These are phyloP conservation scores for Cyclargus thomasi DNA, from an alignment of 1,140 invertebrate species.

Conservation along the genomic window DNA sequence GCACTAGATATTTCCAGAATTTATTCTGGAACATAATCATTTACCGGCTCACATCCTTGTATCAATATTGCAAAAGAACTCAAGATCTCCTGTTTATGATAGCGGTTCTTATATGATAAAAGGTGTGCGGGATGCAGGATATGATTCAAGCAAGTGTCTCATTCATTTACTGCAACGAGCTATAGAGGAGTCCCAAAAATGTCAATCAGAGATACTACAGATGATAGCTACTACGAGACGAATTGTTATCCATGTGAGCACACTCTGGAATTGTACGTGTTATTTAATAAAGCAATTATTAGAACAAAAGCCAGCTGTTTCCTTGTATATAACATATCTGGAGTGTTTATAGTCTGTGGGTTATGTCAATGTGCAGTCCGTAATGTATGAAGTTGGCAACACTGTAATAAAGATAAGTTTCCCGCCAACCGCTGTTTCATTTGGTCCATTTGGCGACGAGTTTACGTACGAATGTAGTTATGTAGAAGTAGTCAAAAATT, in stretches of 20 bases:
- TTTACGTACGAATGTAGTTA: slow-evolving; percentile 14
- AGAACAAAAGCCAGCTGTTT: slow-evolving; percentile 38
- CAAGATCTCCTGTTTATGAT: slow-evolving; percentile 30
- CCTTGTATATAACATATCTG: background rate
- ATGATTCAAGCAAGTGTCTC: slow-evolving; percentile 38
- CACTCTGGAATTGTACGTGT: slow-evolving; percentile 37
- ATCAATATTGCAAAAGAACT: slow-evolving; percentile 36
- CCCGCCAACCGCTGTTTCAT: too few species aligned
- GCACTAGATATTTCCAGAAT: slow-evolving; percentile 35
- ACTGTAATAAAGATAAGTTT: too few species aligned
- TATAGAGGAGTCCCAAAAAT: slow-evolving; percentile 28
- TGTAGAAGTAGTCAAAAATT: slow-evolving; percentile 26
- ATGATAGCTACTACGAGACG: slow-evolving; percentile 31
- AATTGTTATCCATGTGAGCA: slow-evolving; percentile 35
- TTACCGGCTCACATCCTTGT: slow-evolving; percentile 30
- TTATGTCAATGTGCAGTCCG: too few species aligned
- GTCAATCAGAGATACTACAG: slow-evolving; percentile 30
- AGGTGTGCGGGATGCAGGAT: slow-evolving; percentile 31
- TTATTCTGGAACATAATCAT: slow-evolving; percentile 29
- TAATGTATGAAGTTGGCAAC: too few species aligned
- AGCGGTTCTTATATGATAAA: slow-evolving; percentile 40
- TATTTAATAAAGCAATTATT: slow-evolving; percentile 36
- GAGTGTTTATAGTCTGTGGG: too few species aligned
- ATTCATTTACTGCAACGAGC: slow-evolving; percentile 35
- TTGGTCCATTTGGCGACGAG: too few species aligned